Base-by-base conservation (phyloP, 1,140 invertebrate genomes). In the Caenorhabditis remanei region DNA sequence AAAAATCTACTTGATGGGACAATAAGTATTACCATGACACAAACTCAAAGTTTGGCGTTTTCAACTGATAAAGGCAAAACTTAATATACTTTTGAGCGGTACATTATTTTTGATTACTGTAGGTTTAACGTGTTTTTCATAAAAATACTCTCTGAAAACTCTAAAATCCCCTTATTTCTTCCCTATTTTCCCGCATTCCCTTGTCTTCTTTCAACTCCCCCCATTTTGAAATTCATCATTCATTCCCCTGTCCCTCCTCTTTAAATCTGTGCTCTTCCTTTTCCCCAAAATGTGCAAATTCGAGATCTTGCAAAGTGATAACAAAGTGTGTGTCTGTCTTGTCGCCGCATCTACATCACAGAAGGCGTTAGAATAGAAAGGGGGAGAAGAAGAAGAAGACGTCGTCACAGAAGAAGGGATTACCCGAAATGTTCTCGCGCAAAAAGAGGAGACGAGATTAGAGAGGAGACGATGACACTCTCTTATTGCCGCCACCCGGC, bases 261-360 rank as follows among this genome's bases (percentile, higher is more conserved):
- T 8, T 11, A 63, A 63, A 63, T 63, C 61, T 63, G 61, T 63
- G 61, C 61, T 63, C 61, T 14, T 32, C 32, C 32, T 32, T 32
- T 32, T 32, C 32, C 32, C 32, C 55, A 58, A n/a, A 63, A 63
- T 63, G 61, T 63, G 61, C 61, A 63, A 63, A 63, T 63, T 63
- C 61, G 16, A 53, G 61, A 63, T 63, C 61, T 63, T 63, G 11
- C 14, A 40, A 40, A 63, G 61, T 63, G 61, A 63, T 63, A 63
- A 63, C 61, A 63, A 63, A 63, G 61, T 63, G 61, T 63, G 61
- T 63, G 19, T 63, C 50, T 53, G 4, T 63, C 61, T 63, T 63
- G 61, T 63, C 61, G 61, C 61, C 61, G 61, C 61, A 63, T 63
- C 61, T 63, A 63, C 61, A 63, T 13, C 61, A 63, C 61, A 63